Evolutionary conservation across 2,888 invertebrate species (phyloP).

Genomic region (Tenthredo scrophulariae): DNA sequence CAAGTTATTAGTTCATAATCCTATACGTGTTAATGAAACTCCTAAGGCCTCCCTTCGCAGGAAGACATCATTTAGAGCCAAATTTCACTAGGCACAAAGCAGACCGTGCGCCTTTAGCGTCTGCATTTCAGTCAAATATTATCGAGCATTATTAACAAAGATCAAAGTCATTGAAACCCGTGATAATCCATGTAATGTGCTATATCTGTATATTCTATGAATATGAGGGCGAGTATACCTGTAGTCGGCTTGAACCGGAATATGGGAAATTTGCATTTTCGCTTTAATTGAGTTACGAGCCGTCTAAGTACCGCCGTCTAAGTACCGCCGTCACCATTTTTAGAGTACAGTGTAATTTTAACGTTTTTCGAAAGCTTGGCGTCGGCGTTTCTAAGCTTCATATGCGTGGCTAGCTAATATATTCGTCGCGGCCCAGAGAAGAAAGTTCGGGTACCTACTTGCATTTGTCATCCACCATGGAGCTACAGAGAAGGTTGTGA

Average conservation of each 20-base stretch:
- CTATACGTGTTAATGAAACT: slow-evolving; percentile 64
- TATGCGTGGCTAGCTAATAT: slow-evolving; percentile 1
- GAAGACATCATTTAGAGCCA: slow-evolving; percentile 31
- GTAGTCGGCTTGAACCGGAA: not conserved
- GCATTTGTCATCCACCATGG: slow-evolving; percentile 50
- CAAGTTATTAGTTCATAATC: slow-evolving; percentile 66
- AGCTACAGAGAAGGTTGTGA: slow-evolving; percentile 47
- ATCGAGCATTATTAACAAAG: slow-evolving; percentile 11
- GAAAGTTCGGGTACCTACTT: slow-evolving; percentile 32
- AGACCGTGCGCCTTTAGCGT: not conserved
- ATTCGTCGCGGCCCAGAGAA: slow-evolving; percentile 33
- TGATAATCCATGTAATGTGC: not conserved
- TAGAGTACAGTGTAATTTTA: not conserved
- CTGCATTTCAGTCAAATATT: not conserved
- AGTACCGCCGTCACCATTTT: not conserved
- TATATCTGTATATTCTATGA: not conserved
- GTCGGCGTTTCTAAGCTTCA: not conserved
- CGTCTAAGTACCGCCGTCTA: not conserved
- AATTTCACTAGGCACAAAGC: slow-evolving; percentile 39
- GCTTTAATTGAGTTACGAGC: not conserved
- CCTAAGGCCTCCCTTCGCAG: slow-evolving; percentile 39
- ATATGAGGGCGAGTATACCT: not conserved
- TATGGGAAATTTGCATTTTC: not conserved
- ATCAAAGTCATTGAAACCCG: not conserved
- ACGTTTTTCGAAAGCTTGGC: not conserved